These are phyloP conservation scores for Drosophila erecta DNA, from an alignment of 1,140 invertebrate species.

Conservation along the genomic window DNA sequence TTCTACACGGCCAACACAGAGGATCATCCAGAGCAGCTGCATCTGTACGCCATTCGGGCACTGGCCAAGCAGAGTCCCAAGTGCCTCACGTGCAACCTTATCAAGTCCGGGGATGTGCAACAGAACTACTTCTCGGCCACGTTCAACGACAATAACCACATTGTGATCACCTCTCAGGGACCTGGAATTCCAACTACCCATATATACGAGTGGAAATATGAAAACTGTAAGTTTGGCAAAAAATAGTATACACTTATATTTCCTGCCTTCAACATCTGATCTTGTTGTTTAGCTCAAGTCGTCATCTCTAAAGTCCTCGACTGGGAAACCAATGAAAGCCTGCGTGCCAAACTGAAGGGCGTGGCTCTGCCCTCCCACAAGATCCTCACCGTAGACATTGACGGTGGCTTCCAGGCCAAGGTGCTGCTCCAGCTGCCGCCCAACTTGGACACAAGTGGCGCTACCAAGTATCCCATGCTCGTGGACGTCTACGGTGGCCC, in stretches of 20 bases:
- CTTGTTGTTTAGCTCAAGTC: constrained; percentile 57
- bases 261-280: not conserved
- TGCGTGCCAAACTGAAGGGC: constrained; percentile 54
- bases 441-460: constrained; percentile 88
- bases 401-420: constrained; percentile 75
- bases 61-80: constrained; percentile 77
- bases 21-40: constrained; percentile 86
- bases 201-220: constrained; percentile 66
- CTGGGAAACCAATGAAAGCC: constrained; percentile 71
- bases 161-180: constrained; percentile 74
- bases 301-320: constrained; percentile 63
- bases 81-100: constrained; percentile 86
- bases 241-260: no score
- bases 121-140: constrained; percentile 77
- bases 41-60: constrained; percentile 86
- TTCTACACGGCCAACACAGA: constrained; percentile 88
- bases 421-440: constrained; percentile 90
- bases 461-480: constrained; percentile 92
- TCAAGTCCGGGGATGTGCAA: constrained; percentile 67
- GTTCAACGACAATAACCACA: constrained; percentile 72
- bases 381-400: constrained; percentile 70
- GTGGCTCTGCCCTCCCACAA: constrained; percentile 64
- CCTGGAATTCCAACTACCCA: constrained; percentile 71
- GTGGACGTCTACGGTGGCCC: constrained; percentile 96
- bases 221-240: constrained; percentile 43